A percentile compares a stretch with the other conserved stretches of the same genome.
phyloP scores from a whole-genome alignment of 2,888 invertebrate genomes.

The Gordius sp. region DNA sequence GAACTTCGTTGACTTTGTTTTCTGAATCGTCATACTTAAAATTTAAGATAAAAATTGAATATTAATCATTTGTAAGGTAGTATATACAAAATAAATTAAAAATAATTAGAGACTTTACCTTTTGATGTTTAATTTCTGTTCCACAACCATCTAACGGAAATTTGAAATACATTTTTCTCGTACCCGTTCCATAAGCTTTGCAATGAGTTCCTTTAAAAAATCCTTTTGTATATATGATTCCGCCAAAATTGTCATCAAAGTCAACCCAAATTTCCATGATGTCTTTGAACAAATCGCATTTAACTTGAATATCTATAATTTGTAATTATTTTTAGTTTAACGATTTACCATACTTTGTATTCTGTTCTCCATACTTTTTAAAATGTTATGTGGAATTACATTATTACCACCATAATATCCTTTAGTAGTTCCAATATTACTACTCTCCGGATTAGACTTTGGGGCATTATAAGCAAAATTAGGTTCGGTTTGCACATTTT shows the following conservation, averaged over 20 bases:
- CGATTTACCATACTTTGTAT: background rate
- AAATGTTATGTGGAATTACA: background rate
- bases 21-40: too few relatives aligned
- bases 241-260: background rate
- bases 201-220: background rate
- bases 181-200: conserved; percentile 1
- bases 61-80: too few relatives aligned
- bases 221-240: conserved; percentile 5
- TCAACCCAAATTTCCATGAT: background rate
- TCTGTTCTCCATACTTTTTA: background rate
- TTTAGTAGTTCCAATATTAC: background rate
- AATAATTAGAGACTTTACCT: too few relatives aligned
- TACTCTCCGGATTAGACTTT: background rate
- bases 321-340: background rate
- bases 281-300: conserved; percentile 12
- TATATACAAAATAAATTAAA: too few relatives aligned
- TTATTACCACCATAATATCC: background rate
- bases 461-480: background rate
- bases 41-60: too few relatives aligned
- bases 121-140: conserved; percentile 6
- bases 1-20: too few relatives aligned
- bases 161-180: background rate
- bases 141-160: conserved; percentile 12
- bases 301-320: conserved; percentile 13
- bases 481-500: too few relatives aligned